A percentile compares a stretch with the other conserved stretches of the same genome.
Conservation (phyloP, 2,797 vertebrate genomes). For the Cynopterus sphinx region DNA sequence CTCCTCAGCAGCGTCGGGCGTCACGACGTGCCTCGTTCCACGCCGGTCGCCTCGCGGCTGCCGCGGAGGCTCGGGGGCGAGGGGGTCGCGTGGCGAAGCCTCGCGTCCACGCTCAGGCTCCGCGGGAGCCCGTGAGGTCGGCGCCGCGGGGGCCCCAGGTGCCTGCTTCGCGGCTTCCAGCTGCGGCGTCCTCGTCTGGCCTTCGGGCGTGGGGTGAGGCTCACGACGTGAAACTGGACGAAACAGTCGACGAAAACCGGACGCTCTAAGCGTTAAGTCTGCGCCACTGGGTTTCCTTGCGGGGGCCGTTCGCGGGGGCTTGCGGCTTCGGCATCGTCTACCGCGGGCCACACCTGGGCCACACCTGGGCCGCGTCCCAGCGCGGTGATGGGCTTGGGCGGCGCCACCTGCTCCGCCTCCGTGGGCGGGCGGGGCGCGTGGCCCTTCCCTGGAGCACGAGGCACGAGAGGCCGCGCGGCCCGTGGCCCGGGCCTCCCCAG, state of each 20-base stretch:
- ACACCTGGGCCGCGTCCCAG: rapidly evolving
- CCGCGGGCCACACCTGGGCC: rapidly evolving
- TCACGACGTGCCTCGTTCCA: no score
- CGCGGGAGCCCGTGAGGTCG: no score
- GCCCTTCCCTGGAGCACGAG: rapidly evolving
- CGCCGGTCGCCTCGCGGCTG: no score
- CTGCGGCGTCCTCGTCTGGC: neutral
- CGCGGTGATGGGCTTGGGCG: rapidly evolving
- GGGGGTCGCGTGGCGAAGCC: no score
- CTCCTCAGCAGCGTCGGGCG: no score
- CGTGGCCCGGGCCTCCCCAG: rapidly evolving
- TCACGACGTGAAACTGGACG: slow-evolving; percentile 12
- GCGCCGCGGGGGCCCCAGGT: no score
- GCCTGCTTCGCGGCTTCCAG: no score
- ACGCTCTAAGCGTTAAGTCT: no score
- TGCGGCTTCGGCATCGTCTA: rapidly evolving
- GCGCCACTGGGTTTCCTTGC: no score
- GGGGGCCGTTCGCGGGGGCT: no score
- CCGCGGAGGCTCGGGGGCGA: no score
- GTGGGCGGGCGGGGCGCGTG: neutral
- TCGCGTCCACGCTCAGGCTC: no score
- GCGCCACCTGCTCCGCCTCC: rapidly evolving
- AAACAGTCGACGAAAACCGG: neutral
- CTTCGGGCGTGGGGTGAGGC: neutral
- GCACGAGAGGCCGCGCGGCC: rapidly evolving